phyloP scores from a whole-genome alignment of 2,113 vertebrate genomes.

The Neodontobutis hainanensis region DNA sequence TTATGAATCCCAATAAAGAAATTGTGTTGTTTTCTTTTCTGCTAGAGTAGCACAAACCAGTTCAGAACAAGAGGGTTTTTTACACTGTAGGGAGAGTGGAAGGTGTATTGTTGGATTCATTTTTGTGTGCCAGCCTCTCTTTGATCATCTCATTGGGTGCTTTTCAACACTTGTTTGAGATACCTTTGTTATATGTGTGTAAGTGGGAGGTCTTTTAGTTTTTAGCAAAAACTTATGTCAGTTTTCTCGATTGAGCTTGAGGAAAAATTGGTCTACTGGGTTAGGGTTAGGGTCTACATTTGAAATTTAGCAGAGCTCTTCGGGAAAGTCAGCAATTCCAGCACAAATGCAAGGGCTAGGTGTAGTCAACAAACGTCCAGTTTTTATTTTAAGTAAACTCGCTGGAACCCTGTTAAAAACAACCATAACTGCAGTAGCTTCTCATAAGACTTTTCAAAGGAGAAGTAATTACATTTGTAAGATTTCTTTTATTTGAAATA shows the following conservation, averaged over 20 bases:
- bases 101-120: constrained; percentile 6
- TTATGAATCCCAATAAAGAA: no score
- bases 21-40: no score
- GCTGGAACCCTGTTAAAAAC: constrained; percentile 15
- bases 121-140: constrained; percentile 4
- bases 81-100: neutral
- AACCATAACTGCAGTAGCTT: constrained; percentile 2
- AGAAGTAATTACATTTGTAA: constrained; percentile 22
- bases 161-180: constrained; percentile 19
- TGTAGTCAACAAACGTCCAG: constrained; percentile 33
- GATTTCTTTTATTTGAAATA: constrained; percentile 16
- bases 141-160: constrained; percentile 29
- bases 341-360: constrained; percentile 16
- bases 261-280: constrained; percentile 29
- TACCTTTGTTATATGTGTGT: constrained; percentile 14
- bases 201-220: constrained; percentile 15
- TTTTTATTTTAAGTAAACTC: constrained; percentile 28
- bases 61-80: neutral
- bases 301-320: constrained; percentile 41
- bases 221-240: constrained; percentile 16
- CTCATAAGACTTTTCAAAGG: constrained; percentile 14
- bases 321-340: constrained; percentile 39
- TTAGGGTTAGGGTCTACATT: no score
- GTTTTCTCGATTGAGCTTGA: constrained; percentile 22
- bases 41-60: no score